Evolutionary conservation across 2,888 invertebrate genomes (phyloP), one percentile per base, ranked within the genome.

Genomic region (Phaonia tiefii): DNA sequence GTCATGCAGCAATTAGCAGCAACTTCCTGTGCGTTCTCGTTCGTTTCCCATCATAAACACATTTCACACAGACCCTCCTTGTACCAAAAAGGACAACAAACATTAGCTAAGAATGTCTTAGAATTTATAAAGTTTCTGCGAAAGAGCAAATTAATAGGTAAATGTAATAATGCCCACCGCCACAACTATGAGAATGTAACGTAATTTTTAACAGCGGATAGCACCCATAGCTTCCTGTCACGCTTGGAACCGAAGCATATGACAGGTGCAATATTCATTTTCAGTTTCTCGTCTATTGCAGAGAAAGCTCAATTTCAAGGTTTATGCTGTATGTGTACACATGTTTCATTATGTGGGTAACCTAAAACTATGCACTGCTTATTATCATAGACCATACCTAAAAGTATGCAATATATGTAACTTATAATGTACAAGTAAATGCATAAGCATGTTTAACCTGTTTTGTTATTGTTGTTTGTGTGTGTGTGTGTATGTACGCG

Each of bases 391-490:
- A 69, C 72, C 75, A 72, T 72, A 65, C 31, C 78, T 81, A 75
- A 75, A 81, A 81, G 69, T 80, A 80, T 77, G 74, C 67, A 67
- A 37, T 31, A 13, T 8, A 39, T 70, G 58, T 37, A 39, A 67
- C 10, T 54, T 25, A 67, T 80, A 69, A 75, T 51, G 54, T 70
- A n/a, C 42, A 22, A 69, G 75, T 51, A 78, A 78, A 81, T 81
- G 78, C 81, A 81, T 73, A 78, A 81, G 65, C 81, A 81, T 81
- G 81, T 81, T 78, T 75, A 81, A 81, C 81, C 81, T 78, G 75
- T 75, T 81, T 81, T 75, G 71, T 74, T 20, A 39, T 17, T 63
- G 42, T n/a, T 58, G n/a, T 26, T 11, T 60, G 31, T 26, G 31
- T 13, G n/a, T 22, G 7, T 10, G 37, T 7, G 37, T 37, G 37